These are phyloP conservation scores for Catocala fraxini DNA, from an alignment of 2,888 invertebrate genomes.

Conservation along the genomic window DNA sequence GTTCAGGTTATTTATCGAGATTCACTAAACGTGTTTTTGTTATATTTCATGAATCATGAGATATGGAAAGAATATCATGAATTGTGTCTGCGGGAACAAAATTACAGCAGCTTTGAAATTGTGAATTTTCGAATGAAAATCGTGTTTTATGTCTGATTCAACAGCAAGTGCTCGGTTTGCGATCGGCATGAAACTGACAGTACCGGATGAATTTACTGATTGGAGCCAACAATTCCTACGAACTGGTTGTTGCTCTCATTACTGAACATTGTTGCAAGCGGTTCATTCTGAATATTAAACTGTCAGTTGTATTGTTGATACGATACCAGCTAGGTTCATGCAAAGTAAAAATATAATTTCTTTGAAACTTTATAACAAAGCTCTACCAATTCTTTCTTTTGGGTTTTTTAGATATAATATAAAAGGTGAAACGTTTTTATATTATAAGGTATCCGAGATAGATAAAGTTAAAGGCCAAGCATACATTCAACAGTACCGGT, in stretches of 20 bases:
- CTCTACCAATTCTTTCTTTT: neutral
- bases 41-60: slow-evolving; percentile 30
- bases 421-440: neutral
- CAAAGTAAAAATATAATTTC: neutral
- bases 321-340: neutral
- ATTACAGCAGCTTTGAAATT: slow-evolving; percentile 19
- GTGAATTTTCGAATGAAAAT: slow-evolving; percentile 18
- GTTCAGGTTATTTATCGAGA: slow-evolving; percentile 44
- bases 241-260: slow-evolving; percentile 25
- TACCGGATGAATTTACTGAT: slow-evolving; percentile 32
- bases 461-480: slow-evolving; percentile 1
- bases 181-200: slow-evolving; percentile 17
- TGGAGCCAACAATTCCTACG: slow-evolving; percentile 37
- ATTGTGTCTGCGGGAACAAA: slow-evolving; percentile 27
- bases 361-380: neutral
- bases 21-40: slow-evolving; percentile 40
- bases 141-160: slow-evolving; percentile 21
- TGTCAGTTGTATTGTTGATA: slow-evolving; percentile 14
- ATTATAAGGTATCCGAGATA: neutral
- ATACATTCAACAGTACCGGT: neutral
- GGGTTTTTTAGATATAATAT: neutral
- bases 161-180: slow-evolving; percentile 14
- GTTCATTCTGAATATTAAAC: slow-evolving; percentile 17
- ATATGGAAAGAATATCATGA: slow-evolving; percentile 23
- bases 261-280: slow-evolving; percentile 23